A percentile compares a stretch with the other conserved stretches of the same genome.
These are phyloP conservation scores for Dryobota labecula DNA, from an alignment of 2,888 invertebrate species.

Conservation along the genomic window DNA sequence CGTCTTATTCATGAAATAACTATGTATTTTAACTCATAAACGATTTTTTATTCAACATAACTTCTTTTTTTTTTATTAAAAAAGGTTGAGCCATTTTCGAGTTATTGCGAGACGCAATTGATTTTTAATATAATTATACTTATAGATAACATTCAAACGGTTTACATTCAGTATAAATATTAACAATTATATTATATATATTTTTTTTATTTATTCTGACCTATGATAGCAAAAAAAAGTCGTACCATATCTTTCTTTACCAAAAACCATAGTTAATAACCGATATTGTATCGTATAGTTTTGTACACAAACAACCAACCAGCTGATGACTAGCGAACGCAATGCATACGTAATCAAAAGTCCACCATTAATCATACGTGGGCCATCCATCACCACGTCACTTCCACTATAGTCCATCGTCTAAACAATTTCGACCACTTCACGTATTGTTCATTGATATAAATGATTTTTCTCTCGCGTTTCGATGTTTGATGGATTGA, in stretches of 20 bases:
- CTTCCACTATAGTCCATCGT: constrained; percentile 63
- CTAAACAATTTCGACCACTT: constrained; percentile 63
- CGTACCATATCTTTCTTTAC: neutral
- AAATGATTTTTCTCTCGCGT: constrained; percentile 71
- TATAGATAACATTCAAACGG: no score
- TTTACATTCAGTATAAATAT: neutral
- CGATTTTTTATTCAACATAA: no score
- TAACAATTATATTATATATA: no score
- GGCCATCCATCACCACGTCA: constrained; percentile 65
- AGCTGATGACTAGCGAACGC: constrained; percentile 45
- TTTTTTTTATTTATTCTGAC: no score
- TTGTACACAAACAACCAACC: constrained; percentile 6
- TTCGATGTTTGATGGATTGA: constrained; percentile 64
- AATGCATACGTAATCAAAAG: constrained; percentile 62
- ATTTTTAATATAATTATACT: no score
- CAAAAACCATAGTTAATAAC: neutral
- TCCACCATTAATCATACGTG: constrained; percentile 66
- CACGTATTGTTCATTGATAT: constrained; percentile 70
- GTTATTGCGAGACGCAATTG: no score
- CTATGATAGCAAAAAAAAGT: neutral
- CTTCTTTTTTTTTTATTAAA: no score
- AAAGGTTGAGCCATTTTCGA: no score
- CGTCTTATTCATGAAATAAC: no score
- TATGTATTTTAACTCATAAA: no score
- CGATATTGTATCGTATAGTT: constrained; percentile 6